A percentile compares a stretch with the other conserved stretches of the same genome.
phyloP scores from a whole-genome alignment of 2,888 invertebrate species.

The Elmis aenea region DNA sequence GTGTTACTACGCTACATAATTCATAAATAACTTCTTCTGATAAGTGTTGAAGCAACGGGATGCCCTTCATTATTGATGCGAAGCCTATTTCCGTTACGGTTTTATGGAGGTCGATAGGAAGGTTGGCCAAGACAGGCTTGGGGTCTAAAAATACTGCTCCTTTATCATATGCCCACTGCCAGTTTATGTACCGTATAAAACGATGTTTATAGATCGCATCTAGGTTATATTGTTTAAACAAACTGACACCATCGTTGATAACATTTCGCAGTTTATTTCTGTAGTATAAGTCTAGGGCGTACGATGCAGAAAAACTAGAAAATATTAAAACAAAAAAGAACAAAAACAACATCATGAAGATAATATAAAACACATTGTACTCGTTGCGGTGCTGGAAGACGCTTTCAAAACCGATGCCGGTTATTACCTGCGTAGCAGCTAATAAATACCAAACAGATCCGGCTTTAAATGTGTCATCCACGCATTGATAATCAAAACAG shows the following conservation, averaged over 20 bases:
- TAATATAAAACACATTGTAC: background rate
- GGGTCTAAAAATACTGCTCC: slow-evolving; percentile 8
- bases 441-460: slow-evolving; percentile 1
- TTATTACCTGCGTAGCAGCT: slow-evolving; percentile 6
- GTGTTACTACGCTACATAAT: slow-evolving; percentile 6
- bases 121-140: slow-evolving; percentile 1
- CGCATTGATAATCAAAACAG: slow-evolving; percentile 6
- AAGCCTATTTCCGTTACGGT: slow-evolving; percentile 7
- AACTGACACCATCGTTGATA: background rate
- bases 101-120: slow-evolving; percentile 10
- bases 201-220: too few relatives aligned
- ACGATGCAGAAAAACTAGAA: slow-evolving; percentile 1
- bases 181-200: too few relatives aligned
- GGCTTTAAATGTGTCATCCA: background rate
- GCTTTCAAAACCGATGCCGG: slow-evolving; percentile 3
- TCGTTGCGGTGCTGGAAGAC: background rate
- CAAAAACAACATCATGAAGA: background rate
- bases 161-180: slow-evolving; percentile 16
- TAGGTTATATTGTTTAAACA: too few relatives aligned
- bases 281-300: background rate
- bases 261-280: slow-evolving; percentile 2
- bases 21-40: slow-evolving; percentile 12
- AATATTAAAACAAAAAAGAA: background rate
- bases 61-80: slow-evolving; percentile 3
- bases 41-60: slow-evolving; percentile 13